A percentile compares a stretch with the other conserved stretches of the same genome.
phyloP scores from a whole-genome alignment of 2,888 invertebrate species.

The Drosophila niveifrons region DNA sequence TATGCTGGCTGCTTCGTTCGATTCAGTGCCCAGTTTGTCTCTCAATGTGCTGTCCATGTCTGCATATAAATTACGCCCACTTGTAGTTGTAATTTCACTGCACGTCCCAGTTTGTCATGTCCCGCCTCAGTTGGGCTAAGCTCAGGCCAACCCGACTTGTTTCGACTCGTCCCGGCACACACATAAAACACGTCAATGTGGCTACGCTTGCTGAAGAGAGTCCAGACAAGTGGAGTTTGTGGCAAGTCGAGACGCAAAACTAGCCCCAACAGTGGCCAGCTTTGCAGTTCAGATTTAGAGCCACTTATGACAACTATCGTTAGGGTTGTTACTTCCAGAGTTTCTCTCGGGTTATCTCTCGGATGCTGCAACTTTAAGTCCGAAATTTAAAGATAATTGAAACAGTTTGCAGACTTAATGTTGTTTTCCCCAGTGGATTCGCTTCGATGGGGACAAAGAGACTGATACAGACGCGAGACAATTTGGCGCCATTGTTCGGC shows the following conservation, averaged over 20 bases:
- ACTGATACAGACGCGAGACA: conserved; percentile 17
- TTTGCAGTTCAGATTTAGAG: conserved; percentile 73
- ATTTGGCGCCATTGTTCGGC: conserved; percentile 51
- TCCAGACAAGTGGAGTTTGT: conserved; percentile 59
- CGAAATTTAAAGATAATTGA: conserved; percentile 48
- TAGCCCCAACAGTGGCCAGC: conserved; percentile 44
- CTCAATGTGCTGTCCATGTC: conserved; percentile 70
- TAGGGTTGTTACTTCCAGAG: conserved; percentile 17
- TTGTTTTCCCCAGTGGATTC: conserved; percentile 33
- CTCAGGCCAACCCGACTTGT: conserved; percentile 1
- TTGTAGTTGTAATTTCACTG: conserved; percentile 73
- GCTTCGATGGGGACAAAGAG: conserved; percentile 16
- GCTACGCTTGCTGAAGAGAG: conserved; percentile 35
- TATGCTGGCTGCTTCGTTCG: conserved; percentile 44
- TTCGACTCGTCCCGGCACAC: conserved; percentile 16
- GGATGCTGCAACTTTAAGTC: conserved; percentile 33
- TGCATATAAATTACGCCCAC: conserved; percentile 75
- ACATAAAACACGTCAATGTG: conserved; percentile 67
- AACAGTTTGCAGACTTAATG: conserved; percentile 56
- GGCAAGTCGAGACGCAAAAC: conserved; percentile 44
- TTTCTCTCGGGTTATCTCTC: conserved; percentile 19
- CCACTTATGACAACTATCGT: conserved; percentile 63
- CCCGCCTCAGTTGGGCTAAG: conserved; percentile 19
- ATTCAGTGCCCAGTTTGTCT: conserved; percentile 61
- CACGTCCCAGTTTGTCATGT: conserved; percentile 71